A percentile compares a stretch with the other conserved stretches of the same genome.
Conservation (phyloP, 2,797 vertebrate genomes). For the Manis crassicaudata region DNA sequence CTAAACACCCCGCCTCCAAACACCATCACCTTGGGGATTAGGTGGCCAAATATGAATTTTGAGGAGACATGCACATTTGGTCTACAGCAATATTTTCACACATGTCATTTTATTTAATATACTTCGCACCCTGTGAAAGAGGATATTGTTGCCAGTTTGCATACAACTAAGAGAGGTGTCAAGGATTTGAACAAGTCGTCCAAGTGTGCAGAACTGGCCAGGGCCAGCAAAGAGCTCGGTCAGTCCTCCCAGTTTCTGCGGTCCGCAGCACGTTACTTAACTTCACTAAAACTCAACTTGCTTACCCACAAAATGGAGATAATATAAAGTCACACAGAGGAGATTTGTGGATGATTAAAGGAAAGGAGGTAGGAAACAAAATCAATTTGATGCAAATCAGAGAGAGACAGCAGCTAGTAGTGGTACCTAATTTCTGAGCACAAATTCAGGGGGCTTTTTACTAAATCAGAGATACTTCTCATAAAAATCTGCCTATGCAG, state of each 20-base stretch:
- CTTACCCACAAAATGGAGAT: not conserved
- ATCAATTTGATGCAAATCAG: not conserved
- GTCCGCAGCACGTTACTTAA: not conserved
- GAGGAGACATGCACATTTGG: not conserved
- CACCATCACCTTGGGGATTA: not conserved
- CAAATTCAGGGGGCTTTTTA: not conserved
- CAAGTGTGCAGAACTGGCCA: not conserved
- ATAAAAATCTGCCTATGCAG: not conserved
- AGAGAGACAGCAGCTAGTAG: not conserved
- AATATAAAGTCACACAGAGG: not conserved
- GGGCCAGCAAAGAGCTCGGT: fast-evolving
- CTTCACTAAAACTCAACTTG: not conserved
- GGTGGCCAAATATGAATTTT: not conserved
- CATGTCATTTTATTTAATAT: not conserved
- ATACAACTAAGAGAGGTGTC: not conserved
- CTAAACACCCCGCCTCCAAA: not conserved
- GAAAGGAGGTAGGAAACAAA: not conserved
- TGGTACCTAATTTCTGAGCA: not conserved
- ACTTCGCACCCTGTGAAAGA: not conserved
- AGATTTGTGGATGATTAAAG: not conserved
- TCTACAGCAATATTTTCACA: not conserved
- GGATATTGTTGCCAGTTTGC: not conserved
- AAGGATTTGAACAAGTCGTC: not conserved
- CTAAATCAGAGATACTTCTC: not conserved
- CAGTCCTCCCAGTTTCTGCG: not conserved